Evolutionary conservation across 2,113 vertebrate species (phyloP), one percentile per base, ranked within the genome.

Genomic region (Hiodon alosoides): DNA sequence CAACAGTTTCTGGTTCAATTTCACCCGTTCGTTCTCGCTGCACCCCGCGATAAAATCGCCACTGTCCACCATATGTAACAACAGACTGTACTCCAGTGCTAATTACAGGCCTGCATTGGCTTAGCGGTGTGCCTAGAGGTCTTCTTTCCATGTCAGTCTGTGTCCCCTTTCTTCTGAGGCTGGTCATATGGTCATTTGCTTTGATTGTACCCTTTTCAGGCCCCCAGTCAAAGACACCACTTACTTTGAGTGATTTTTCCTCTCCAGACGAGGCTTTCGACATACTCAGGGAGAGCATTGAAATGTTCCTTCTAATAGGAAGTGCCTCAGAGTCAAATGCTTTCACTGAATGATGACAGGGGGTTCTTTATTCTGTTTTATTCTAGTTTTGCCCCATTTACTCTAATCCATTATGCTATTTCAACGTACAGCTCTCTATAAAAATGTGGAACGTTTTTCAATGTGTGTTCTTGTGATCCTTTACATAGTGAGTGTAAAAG

Each of bases 81-180:
- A 81, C 78, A 79, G 78, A 66, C 79, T 74, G 73, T 79, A 65
- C 67, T 47, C 73, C 79, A 68, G 67, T 57, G 72, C 78, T 69
- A 81, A 84, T 83, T 83, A 83, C 80, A 81, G 78, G 71, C 61
- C 53, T 60, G 78, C 67, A 81, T 78, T 68, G 78, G 67, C 68
- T 68, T 64, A 61, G 70, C 54, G 59, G 64, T 78, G 75, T 72
- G 75, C 73, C 14, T 67, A 50, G 10, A 61, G 69, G 65, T n/a
- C 64, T 16, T 58, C 65, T 51, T 31, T 48, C 69, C n/a, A 17
- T 17, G 53, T 47, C 66, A 67, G 48, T 48, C n/a, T 48, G 17
- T 59, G 13, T 52, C 71, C 77, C 68, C 77, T 68, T 76, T 69
- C 75, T 72, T 80, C 77, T 74, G 76, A 57, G 73, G 72, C 71